phyloP scores from a whole-genome alignment of 2,113 vertebrate genomes.

The Pelvicachromis taeniatus region DNA sequence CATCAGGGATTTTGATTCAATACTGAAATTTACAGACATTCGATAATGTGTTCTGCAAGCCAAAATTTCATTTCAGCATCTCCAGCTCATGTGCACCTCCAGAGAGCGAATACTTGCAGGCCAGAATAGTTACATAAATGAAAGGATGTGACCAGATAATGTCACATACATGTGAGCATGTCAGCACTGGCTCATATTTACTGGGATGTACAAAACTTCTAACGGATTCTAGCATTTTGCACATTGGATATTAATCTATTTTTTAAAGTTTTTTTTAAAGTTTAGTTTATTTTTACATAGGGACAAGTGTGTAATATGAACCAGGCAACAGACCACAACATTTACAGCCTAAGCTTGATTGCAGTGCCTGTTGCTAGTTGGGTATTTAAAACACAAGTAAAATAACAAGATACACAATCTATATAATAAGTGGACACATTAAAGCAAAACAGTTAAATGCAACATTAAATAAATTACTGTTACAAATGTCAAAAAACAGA shows the following conservation, averaged over 20 bases:
- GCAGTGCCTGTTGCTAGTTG: not conserved
- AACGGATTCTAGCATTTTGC: not conserved
- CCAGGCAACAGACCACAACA: not conserved
- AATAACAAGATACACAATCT: too few relatives aligned
- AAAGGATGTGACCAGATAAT: not conserved
- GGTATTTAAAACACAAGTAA: not conserved
- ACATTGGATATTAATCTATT: not conserved
- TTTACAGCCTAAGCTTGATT: not conserved
- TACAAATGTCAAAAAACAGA: too few relatives aligned
- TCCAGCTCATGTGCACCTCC: not conserved
- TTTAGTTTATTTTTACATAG: not conserved
- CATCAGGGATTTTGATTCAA: conserved; percentile 41
- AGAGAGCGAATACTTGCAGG: not conserved
- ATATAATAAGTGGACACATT: too few relatives aligned
- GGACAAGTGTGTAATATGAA: not conserved
- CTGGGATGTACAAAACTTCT: not conserved
- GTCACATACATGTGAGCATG: not conserved
- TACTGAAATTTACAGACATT: conserved; percentile 27
- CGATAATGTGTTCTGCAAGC: conserved; percentile 23
- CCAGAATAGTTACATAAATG: not conserved
- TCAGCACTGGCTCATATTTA: not conserved
- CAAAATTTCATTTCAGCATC: conserved; percentile 19
- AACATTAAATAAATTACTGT: too few relatives aligned
- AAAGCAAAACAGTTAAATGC: too few relatives aligned
- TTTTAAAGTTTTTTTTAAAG: not conserved